phyloP scores from a whole-genome alignment of 2,888 invertebrate genomes.

The Timema podura region DNA sequence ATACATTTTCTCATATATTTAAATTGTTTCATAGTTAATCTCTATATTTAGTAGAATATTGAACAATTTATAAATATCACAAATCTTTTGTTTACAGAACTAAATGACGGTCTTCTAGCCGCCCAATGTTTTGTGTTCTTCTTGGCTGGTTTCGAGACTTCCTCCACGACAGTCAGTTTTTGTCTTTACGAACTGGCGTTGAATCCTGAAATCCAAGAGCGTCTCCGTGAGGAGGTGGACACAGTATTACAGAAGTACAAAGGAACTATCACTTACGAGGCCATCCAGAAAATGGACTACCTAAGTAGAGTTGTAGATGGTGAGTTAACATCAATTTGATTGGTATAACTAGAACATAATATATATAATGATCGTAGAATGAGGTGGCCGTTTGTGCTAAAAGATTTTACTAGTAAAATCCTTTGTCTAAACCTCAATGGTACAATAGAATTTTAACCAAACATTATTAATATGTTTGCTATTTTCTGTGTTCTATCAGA shows the following conservation, averaged over 20 bases:
- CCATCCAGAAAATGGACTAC: too few species aligned
- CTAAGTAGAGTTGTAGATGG: background rate
- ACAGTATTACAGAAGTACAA: conserved; percentile 28
- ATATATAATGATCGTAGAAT: background rate
- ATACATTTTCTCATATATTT: too few species aligned
- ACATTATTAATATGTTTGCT: too few species aligned
- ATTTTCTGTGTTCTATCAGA: too few species aligned
- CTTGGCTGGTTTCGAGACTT: conserved; percentile 19
- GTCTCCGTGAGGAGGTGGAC: conserved; percentile 32
- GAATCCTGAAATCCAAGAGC: too few species aligned
- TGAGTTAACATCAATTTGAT: conserved; percentile 22
- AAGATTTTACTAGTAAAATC: too few species aligned
- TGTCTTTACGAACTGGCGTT: conserved; percentile 1
- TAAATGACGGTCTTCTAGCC: background rate
- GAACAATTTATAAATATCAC: too few species aligned
- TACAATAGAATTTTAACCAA: too few species aligned
- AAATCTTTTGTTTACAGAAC: too few species aligned
- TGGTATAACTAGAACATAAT: background rate
- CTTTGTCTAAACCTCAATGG: too few species aligned
- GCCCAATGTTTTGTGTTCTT: conserved; percentile 22
- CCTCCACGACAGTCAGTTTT: conserved; percentile 14
- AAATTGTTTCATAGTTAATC: too few species aligned
- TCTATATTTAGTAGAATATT: too few species aligned
- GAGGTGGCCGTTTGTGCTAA: background rate
- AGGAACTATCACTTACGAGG: conserved; percentile 13